Conservation (phyloP, 1,140 invertebrate species). For the Drosophila pandora region DNA sequence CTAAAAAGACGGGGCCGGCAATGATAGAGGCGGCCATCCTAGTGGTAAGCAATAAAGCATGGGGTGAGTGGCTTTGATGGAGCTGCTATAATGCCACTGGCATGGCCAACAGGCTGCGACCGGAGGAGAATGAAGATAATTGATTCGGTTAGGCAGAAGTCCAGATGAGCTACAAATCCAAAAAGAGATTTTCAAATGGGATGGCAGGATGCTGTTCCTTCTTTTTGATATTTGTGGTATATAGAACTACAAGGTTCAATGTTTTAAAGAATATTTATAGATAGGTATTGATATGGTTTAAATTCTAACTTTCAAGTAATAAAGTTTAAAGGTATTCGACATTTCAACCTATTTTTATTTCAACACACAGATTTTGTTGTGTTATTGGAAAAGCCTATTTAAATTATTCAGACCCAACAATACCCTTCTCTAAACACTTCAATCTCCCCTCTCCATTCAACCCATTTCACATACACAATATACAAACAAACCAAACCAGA, state of each 20-base stretch:
- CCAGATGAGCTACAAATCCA: constrained; percentile 30
- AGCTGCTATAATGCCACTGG: constrained; percentile 61
- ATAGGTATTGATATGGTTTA: neutral
- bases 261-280: neutral
- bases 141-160: constrained; percentile 36
- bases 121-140: constrained; percentile 18
- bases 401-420: neutral
- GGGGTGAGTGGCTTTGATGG: constrained; percentile 46
- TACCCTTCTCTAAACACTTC: constrained; percentile 10
- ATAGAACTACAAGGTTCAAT: too few relatives aligned
- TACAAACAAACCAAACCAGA: constrained; percentile 50
- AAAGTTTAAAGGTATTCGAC: neutral
- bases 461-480: constrained; percentile 32
- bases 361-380: too few relatives aligned
- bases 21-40: constrained; percentile 20
- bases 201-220: neutral
- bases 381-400: neutral
- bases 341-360: too few relatives aligned
- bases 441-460: constrained; percentile 17
- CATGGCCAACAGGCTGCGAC: constrained; percentile 21
- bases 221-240: neutral
- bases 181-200: constrained; percentile 13
- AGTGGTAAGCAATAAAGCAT: constrained; percentile 36
- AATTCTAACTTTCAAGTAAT: neutral
- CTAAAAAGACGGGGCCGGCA: neutral